Percentiles rank a stretch among this genome's conserved stretches.
Conservation (phyloP, 2,888 invertebrate genomes). For the Dastarcus helophoroides region DNA sequence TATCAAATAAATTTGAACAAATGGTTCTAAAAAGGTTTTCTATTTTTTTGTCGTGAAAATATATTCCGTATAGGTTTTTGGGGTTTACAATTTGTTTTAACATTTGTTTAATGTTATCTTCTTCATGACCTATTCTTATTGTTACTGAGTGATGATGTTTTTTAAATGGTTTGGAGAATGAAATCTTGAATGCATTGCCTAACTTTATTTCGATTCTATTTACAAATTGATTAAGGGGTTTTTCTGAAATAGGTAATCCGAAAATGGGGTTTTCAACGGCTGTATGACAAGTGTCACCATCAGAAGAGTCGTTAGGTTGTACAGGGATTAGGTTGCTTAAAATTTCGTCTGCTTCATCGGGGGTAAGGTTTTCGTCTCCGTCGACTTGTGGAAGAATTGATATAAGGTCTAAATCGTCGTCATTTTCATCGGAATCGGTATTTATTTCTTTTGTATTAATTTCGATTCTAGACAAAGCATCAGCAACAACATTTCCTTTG, state of each 20-base stretch:
- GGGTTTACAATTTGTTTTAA: constrained; percentile 9
- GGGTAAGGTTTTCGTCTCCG: no score
- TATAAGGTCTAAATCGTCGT: no score
- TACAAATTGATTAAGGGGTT: constrained; percentile 11
- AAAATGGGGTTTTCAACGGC: constrained; percentile 10
- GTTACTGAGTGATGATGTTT: constrained; percentile 11
- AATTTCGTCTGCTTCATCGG: constrained; percentile 6
- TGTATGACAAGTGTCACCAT: constrained; percentile 10
- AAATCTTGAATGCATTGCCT: constrained; percentile 9
- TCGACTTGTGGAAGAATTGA: no score
- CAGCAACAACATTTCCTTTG: constrained; percentile 13
- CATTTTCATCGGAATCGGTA: no score
- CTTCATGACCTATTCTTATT: constrained; percentile 7
- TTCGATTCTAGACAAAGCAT: constrained; percentile 13
- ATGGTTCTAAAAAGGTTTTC: not conserved
- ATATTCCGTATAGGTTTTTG: constrained; percentile 7
- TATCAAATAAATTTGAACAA: constrained; percentile 5
- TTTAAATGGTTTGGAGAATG: constrained; percentile 11
- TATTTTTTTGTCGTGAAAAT: constrained; percentile 6
- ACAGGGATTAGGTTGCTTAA: no score
- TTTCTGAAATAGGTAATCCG: constrained; percentile 13
- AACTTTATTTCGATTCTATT: constrained; percentile 11
- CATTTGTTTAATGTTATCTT: constrained; percentile 10
- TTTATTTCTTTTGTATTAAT: constrained; percentile 8
- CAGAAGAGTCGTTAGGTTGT: no score